phyloP scores from a whole-genome alignment of 1,140 invertebrate species.

The Tetramorium alpestre region DNA sequence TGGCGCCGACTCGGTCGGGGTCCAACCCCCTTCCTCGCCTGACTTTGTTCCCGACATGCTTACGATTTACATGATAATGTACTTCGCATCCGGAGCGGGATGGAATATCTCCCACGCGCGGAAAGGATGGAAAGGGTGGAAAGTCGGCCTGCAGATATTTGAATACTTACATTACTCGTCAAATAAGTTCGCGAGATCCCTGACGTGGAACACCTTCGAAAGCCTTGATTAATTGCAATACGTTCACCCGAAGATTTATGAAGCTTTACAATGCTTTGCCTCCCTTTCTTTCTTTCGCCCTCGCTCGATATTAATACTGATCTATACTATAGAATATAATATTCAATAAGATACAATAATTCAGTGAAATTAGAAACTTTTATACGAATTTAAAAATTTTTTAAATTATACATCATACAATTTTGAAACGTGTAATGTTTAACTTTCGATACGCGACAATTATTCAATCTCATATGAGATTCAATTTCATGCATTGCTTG shows the following conservation, averaged over 20 bases:
- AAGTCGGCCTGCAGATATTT: neutral
- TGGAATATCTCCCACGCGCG: constrained; percentile 9
- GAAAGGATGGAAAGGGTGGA: neutral
- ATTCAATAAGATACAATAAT: neutral
- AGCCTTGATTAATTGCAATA: neutral
- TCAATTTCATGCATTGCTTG: neutral
- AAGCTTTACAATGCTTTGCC: too few species aligned
- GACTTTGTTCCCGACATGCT: neutral
- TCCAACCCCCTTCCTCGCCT: neutral
- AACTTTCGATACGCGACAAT: neutral
- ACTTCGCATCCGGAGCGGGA: neutral
- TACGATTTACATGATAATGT: constrained; percentile 61
- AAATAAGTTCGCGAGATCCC: neutral
- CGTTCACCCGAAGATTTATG: constrained; percentile 6
- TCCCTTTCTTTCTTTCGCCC: neutral
- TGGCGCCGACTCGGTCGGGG: neutral
- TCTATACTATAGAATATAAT: too few species aligned
- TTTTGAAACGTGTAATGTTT: neutral
- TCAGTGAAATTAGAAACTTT: neutral
- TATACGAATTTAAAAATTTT: neutral
- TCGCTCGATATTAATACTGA: neutral
- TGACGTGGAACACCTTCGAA: neutral
- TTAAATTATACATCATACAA: neutral
- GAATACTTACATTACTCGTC: constrained; percentile 13
- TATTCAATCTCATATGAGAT: neutral